These are phyloP conservation scores for Drosophila suzukii DNA, from an alignment of 1,140 invertebrate species.

Conservation along the genomic window DNA sequence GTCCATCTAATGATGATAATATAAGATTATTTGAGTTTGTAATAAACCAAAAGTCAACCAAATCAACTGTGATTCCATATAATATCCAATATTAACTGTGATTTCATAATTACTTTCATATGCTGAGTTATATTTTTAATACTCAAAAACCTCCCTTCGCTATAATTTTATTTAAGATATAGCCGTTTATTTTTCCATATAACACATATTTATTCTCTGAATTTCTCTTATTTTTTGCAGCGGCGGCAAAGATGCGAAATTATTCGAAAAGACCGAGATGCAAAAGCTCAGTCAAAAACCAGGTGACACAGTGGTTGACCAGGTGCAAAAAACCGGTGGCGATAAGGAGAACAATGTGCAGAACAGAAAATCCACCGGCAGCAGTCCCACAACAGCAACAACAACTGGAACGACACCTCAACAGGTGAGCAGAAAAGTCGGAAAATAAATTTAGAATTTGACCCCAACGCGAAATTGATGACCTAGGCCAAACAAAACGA, in stretches of 20 bases:
- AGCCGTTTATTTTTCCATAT: neutral
- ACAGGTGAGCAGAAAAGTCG: conserved; percentile 39
- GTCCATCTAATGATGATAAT: no score
- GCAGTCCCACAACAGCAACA: conserved; percentile 34
- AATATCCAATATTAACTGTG: no score
- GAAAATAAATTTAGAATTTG: conserved; percentile 4
- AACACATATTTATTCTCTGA: neutral
- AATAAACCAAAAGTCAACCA: no score
- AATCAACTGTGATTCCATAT: no score
- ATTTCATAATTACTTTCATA: no score
- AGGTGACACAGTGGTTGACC: conserved; percentile 19
- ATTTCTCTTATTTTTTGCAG: conserved; percentile 31
- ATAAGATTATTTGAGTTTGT: no score
- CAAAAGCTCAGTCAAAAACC: conserved; percentile 54
- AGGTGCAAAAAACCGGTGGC: conserved; percentile 20
- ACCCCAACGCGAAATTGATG: conserved; percentile 32
- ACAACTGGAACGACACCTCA: conserved; percentile 32
- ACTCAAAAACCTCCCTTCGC: no score
- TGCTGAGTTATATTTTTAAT: no score
- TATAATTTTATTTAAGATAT: neutral
- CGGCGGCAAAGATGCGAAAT: conserved; percentile 74
- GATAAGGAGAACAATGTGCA: conserved; percentile 61
- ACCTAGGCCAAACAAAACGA: conserved; percentile 59
- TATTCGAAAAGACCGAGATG: conserved; percentile 67
- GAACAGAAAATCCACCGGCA: conserved; percentile 47